phyloP scores from a whole-genome alignment of 64 coral and sea anemone species.

The Montipora foliosa region DNA sequence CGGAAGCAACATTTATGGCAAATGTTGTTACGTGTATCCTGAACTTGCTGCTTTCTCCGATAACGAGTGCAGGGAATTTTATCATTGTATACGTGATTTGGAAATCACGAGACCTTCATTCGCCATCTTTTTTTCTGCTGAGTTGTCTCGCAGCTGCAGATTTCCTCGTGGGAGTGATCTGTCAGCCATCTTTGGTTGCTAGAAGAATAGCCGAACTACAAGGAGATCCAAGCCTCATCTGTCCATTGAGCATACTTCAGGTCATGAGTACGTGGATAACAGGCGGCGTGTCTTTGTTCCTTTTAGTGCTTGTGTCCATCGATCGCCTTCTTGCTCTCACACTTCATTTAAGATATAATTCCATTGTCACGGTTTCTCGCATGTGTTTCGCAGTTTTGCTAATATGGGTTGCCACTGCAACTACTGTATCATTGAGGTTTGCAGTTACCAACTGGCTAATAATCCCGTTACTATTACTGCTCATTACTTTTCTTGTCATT shows the following conservation, averaged over 20 bases:
- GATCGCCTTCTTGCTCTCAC: constrained; percentile 38
- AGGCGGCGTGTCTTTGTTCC: neutral
- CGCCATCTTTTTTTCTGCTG: constrained; percentile 43
- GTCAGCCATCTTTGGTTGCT: constrained; percentile 51
- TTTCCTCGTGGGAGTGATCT: constrained; percentile 47
- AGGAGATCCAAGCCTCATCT: constrained; percentile 2
- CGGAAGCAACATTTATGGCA: neutral
- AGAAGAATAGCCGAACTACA: constrained; percentile 41
- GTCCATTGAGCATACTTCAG: neutral
- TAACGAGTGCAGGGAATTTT: constrained; percentile 48
- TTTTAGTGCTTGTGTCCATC: neutral
- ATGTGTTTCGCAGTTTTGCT: neutral
- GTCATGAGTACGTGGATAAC: neutral
- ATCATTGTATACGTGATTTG: constrained; percentile 56
- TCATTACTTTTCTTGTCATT: neutral
- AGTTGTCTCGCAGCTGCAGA: constrained; percentile 50
- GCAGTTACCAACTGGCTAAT: neutral
- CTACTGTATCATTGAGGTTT: neutral
- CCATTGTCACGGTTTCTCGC: constrained; percentile 13
- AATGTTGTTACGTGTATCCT: constrained; percentile 25
- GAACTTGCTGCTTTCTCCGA: constrained; percentile 38
- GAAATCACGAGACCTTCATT: constrained; percentile 35
- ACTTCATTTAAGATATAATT: constrained; percentile 34
- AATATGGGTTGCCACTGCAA: neutral
- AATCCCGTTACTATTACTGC: neutral